These are phyloP conservation scores for Nyctereutes procyonoides DNA, from an alignment of 2,113 vertebrate genomes.

Conservation along the genomic window DNA sequence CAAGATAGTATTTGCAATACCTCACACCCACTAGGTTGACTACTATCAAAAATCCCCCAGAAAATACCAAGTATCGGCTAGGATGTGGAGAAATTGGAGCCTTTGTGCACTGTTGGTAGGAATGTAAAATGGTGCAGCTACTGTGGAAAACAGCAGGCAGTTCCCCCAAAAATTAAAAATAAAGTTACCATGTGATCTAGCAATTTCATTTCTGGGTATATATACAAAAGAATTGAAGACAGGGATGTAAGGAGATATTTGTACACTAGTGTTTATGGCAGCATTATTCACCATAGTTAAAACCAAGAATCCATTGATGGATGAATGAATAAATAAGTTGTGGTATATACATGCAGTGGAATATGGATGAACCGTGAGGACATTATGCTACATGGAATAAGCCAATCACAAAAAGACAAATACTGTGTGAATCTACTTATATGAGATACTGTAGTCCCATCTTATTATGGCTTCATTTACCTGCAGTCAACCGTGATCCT, in stretches of 20 bases:
- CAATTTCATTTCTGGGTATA: neutral
- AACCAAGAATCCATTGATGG: neutral
- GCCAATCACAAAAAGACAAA: neutral
- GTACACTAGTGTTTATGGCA: neutral
- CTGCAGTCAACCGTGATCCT: rapidly evolving
- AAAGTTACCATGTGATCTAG: neutral
- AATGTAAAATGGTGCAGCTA: neutral
- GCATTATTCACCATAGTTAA: neutral
- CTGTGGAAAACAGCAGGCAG: neutral
- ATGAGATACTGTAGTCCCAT: neutral
- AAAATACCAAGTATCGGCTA: neutral
- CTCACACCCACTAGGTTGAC: neutral
- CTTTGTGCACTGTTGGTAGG: neutral
- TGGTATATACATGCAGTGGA: no score
- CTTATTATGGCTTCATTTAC: neutral
- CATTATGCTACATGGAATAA: neutral
- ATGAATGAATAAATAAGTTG: neutral
- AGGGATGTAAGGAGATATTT: neutral
- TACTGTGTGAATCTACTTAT: neutral
- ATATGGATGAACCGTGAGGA: neutral
- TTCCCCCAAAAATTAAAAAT: neutral
- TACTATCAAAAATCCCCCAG: neutral
- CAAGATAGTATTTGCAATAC: neutral
- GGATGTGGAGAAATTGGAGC: neutral
- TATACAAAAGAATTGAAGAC: neutral